Base-by-base conservation (phyloP, 1,140 invertebrate species). In the Drosophila repletoides region DNA sequence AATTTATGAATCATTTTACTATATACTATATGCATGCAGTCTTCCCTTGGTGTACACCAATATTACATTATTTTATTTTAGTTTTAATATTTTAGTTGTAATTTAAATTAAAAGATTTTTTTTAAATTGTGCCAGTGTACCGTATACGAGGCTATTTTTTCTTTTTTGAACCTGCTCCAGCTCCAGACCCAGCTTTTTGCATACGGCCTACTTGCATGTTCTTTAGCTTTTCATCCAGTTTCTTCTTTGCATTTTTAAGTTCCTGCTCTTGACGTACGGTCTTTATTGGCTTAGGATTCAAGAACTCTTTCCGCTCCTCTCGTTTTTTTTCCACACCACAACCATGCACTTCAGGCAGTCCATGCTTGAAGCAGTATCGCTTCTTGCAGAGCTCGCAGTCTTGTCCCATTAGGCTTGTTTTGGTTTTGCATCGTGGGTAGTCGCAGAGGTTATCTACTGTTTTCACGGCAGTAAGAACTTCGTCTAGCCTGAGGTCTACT, bases 381-480 rank as follows among this genome's bases (percentile, higher is more conserved):
- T 88, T 74, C 2, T 67, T 83, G 40, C 89, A 90, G 5, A 65
- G 74, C 24, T 73, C 65, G 24, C 80, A 84, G 22, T 84, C 76
- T 46, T 88, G 88, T 1, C 89, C 89, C 89, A 90, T 90, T 19
- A 90, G 45, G 26, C 79, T 89, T 3, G 89, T 90, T 49, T 88
- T 89, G 4, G 83, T 49, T 41, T 90, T 90, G 36, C 89, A 90
- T 3, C 75, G 72, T 2, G 70, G 10, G 61, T 53, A 88, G 45
- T 88, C 88, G 46, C 89, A 90, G 1, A 88, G 48, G 45, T 84
- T 83, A 12, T 90, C 89, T 1, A 90, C 73, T 19, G 74, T 76
- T 52, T 90, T 90, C 0, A 90, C 89, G 5, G 88, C 86, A 0
- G 79, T 84, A 0, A 90, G 53, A 0, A 90, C 89, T 53, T 89